Evolutionary conservation across 2,113 vertebrate genomes (phyloP), one percentile per base, ranked within the genome.

Genomic region (Cryptomyrus ogoouensis): DNA sequence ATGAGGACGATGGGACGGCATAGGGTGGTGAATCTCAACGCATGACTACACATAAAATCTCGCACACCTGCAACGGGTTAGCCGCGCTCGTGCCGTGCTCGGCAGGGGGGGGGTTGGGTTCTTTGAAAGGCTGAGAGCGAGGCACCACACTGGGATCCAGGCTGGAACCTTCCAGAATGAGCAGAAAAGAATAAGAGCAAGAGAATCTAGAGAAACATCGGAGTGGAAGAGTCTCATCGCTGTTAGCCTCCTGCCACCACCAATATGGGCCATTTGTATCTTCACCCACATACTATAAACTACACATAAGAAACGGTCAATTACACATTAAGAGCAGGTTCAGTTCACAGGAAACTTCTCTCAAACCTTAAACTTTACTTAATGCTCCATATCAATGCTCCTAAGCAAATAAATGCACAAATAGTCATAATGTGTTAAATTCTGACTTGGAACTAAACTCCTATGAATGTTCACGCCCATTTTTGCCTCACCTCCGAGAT

Each of bases 51-150:
- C 66, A 35, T 0, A 7, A 35, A 31, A 19, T 13, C 21, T 8
- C 6, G 35, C 66, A 83, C 88, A 89, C 47, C 50, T 89, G 89
- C 77, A 83, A 83, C 50, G 74, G 83, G 46, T 89, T 89, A 89
- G 80, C 80, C 56, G 15, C 42, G n/a, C 83, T 86, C 53, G 15
- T 10, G 15, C 53, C 31, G 39, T n/a, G n/a, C 13, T 21, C 27
- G 31, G 31, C 6, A 21, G 17, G 47, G 42, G 58, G 66, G 47
- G 8, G 77, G 9, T 27, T 49, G 13, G 35, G 56, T 86, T 47
- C 83, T 62, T 90, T 62, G 27, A 53, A 66, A 44, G 50, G 47
- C 39, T 27, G 83, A 17, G 5, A 47, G 39, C 27, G 1, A 47
- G 39, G n/a, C 56, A 50, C n/a, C 39, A 42, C 44, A 35, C 39